phyloP scores from a whole-genome alignment of 1,140 invertebrate species.

The Psix sp. region DNA sequence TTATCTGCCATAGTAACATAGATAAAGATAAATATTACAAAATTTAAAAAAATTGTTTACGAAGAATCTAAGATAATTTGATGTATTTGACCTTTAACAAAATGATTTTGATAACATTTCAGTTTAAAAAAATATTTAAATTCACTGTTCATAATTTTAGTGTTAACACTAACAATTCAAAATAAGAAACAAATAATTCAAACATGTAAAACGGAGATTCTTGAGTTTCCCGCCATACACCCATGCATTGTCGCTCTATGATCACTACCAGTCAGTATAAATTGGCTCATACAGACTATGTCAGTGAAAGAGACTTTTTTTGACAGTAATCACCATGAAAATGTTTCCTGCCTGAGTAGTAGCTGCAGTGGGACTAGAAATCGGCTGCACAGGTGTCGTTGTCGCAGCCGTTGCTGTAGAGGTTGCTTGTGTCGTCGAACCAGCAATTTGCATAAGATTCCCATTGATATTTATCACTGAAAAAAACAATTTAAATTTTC shows the following conservation, averaged over 20 bases:
- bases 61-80: no score
- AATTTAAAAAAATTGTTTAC: no score
- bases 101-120: no score
- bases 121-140: no score
- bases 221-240: no score
- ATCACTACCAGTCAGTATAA: slow-evolving; percentile 73
- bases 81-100: no score
- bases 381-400: slow-evolving; percentile 75
- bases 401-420: slow-evolving; percentile 74
- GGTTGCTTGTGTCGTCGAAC: slow-evolving; percentile 73
- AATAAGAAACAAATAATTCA: no score
- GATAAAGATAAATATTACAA: no score
- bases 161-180: no score
- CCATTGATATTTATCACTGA: slow-evolving; percentile 85
- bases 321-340: slow-evolving; percentile 79
- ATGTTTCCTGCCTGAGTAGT: slow-evolving; percentile 84
- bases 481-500: slow-evolving; percentile 54
- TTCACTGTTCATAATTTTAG: no score
- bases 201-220: no score
- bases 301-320: slow-evolving; percentile 70
- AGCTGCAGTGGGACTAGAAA: slow-evolving; percentile 79
- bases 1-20: no score
- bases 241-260: slow-evolving; percentile 68
- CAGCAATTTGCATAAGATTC: slow-evolving; percentile 83
- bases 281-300: slow-evolving; percentile 67